Base-by-base conservation (phyloP, 2,888 invertebrate genomes). In the Andrena dorsata region DNA sequence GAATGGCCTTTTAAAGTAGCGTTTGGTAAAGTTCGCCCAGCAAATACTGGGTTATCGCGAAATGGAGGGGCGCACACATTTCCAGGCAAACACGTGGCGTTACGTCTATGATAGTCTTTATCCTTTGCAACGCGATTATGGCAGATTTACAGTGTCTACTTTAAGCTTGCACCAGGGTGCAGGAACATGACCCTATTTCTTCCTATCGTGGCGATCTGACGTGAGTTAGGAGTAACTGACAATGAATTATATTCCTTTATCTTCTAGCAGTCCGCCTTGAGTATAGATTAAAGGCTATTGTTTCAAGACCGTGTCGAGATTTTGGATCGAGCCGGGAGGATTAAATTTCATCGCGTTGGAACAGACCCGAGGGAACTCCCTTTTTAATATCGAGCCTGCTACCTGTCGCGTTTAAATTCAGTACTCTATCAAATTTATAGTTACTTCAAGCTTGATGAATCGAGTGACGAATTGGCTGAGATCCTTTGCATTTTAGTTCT, bases 171-270 rank as follows among this genome's bases (percentile, higher is more conserved):
- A 28, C 32, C 26, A 10, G 0, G 13, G 51, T 30, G 35, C 32
- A 23, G n/a, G 16, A 56, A 60, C 66, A 53, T 10, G 63, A 47
- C 61, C 47, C 26, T 75, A 49, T 64, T 79, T 69, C 79, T 64
- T 75, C 58, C 49, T 69, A 79, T 79, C 75, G 10, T n/a, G 6
- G 16, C 47, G 26, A 79, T 79, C 79, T 69, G 79, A 58, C 69
- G 32, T 64, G 79, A 75, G 56, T 78, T 68, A 75, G 20, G 35
- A 51, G 53, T 49, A 49, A 68, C 69, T 49, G 75, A 63, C 75
- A 23, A 64, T 75, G 68, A 79, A 47, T 79, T 75, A 58, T 49
- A 47, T 32, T 20, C 69, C 69, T 58, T 32, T 58, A 58, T 69
- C 75, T 35, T 4, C 10, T 20, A 56, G 32, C 10, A 28, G 26